These are phyloP conservation scores for Cherax destructor DNA, from an alignment of 1,140 invertebrate species.

Conservation along the genomic window DNA sequence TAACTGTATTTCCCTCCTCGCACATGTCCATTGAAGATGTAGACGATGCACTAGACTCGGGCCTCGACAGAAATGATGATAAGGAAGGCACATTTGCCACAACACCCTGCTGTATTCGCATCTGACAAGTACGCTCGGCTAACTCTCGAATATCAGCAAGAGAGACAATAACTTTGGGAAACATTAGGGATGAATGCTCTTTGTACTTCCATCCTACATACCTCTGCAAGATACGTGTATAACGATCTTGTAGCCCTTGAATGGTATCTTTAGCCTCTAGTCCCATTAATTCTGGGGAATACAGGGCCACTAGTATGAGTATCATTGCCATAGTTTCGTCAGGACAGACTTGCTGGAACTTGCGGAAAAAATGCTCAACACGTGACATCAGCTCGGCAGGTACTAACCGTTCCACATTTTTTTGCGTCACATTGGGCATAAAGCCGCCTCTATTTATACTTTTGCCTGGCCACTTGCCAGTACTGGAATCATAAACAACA, in stretches of 20 bases:
- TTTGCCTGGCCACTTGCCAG: slow-evolving; percentile 59
- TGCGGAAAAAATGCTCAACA: slow-evolving; percentile 69
- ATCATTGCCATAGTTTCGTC: slow-evolving; percentile 72
- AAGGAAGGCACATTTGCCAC: slow-evolving; percentile 10
- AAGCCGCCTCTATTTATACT: slow-evolving; percentile 43
- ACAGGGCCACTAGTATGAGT: slow-evolving; percentile 70
- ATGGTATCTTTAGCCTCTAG: slow-evolving; percentile 66
- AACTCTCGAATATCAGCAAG: slow-evolving; percentile 70
- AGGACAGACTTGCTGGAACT: slow-evolving; percentile 71
- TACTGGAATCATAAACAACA: slow-evolving; percentile 66
- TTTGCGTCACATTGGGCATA: slow-evolving; percentile 56
- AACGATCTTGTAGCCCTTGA: slow-evolving; percentile 69
- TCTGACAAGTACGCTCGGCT: slow-evolving; percentile 64
- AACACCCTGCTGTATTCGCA: slow-evolving; percentile 54
- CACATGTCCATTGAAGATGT: slow-evolving; percentile 41
- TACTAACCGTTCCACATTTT: slow-evolving; percentile 64
- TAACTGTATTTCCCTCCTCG: background rate
- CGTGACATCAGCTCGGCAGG: slow-evolving; percentile 64
- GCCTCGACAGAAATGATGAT: background rate
- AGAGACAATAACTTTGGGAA: slow-evolving; percentile 71
- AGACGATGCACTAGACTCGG: background rate
- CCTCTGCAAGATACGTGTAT: slow-evolving; percentile 63
- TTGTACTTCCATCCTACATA: slow-evolving; percentile 70
- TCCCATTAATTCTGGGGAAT: slow-evolving; percentile 70
- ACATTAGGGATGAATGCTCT: slow-evolving; percentile 68